Evolutionary conservation across 2,888 invertebrate genomes (phyloP), one percentile per base, ranked within the genome.

Genomic region (Amphipoea lucens): DNA sequence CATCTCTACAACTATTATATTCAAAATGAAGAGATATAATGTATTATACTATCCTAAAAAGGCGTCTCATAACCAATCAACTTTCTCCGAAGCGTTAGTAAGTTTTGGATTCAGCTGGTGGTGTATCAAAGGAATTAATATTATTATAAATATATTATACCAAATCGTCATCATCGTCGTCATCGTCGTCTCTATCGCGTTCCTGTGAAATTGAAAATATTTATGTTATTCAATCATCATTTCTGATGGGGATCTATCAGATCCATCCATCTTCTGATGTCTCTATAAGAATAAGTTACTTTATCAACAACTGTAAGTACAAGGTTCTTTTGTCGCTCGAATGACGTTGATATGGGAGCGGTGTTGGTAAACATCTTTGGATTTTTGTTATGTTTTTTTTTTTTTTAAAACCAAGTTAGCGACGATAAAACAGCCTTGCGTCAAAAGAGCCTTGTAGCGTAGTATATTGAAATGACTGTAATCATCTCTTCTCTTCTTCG

Each of bases 161-260:
- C 86, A 78, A 20, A 12, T 48, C 48, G 5, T 82, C 79, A 42
- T 78, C 75, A 4, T 85, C 65, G 12, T 87, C 78, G 11, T 78
- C 73, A 11, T 81, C 72, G 4, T 79, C 65, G 0, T 79, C 57
- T 54, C 76, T 63, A 14, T 76, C 74, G 0, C 12, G 40, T 0
- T 65, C 74, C 84, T 85, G 78, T 54, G 65, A 68, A 84, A 84
- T 40, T 12, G 4, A 45, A 63, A 78, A 20, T 17, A 65, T 1
- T 40, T 17, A 45, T 40, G 14, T 45, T 62, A 57, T 36, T 66
- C 5, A 69, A 20, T 42, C 23, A 60, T 36, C 7, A 68, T 62
- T 51, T 48, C 29, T 48, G 42, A 17, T 14, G 17, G 11, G n/a
- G 5, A 40, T 40, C 40, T 4, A 40, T 3, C 4, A 5, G 40